Base-by-base conservation (phyloP, 1,140 invertebrate species). In the Drosophila pachea region DNA sequence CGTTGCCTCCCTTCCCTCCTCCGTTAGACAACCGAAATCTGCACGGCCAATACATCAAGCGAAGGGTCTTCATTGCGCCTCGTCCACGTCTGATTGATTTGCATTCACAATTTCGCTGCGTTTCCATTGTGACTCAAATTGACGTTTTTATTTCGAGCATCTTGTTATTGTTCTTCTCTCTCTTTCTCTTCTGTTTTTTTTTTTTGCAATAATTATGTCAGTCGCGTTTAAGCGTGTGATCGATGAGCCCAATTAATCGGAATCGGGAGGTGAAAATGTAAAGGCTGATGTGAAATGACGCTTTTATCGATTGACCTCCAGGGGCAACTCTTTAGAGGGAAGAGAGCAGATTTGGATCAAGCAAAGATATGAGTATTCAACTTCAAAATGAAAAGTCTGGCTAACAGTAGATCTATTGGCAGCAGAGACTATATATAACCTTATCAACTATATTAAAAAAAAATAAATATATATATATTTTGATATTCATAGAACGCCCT, bases 21-120 rank as follows among this genome's bases (percentile, higher is more conserved):
- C 35, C 49, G 45, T 31, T 29, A 38, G 49, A 43, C 50, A 55
- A 29, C 63, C 12, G 60, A 42, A 38, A 43, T 53, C 70, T 67
- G 52, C 68, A 78, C 72, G 64, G 65, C 68, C 73, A 77, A 88
- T 88, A 79, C 86, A 88, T 88, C 86, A 88, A 88, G n/a, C n/a
- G n/a, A n/a, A n/a, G n/a, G n/a, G n/a, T n/a, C n/a, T n/a, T n/a
- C 67, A 70, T 45, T 32, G 55, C 38, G 33, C 33, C 29, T 2
- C 33, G 29, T 22, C 40, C 40, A 52, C 33, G 61, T 69, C 70
- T 88, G 87, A 88, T 88, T 88, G 87, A 88, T 88, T 88, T 86
- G 74, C 83, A 88, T 84, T 54, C 62, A 75, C 73, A 86, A 47
- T 66, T 42, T 12, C 40, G 2, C 12, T 40, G 11, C 1, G 8